A percentile compares a stretch with the other conserved stretches of the same genome.
Conservation (phyloP, 2,113 vertebrate genomes). For the Pogonocichla stellata region DNA sequence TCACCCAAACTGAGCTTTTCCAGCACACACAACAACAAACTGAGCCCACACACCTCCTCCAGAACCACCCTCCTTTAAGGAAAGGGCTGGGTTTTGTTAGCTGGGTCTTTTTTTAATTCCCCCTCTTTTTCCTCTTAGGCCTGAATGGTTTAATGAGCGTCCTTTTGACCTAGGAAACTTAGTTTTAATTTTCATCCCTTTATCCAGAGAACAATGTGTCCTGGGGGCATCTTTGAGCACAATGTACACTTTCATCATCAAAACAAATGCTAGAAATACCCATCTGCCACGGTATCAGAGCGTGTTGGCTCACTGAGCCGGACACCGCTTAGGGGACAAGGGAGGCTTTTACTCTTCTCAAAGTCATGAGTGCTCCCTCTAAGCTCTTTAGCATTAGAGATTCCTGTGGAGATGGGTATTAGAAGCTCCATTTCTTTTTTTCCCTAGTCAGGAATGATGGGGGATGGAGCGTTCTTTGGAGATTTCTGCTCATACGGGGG, state of each 20-base stretch:
- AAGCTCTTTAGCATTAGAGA: constrained; percentile 51
- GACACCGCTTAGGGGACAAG: constrained; percentile 51
- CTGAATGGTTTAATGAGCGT: constrained; percentile 16
- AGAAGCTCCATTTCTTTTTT: background rate
- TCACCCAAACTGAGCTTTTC: background rate
- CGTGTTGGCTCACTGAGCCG: constrained; percentile 60
- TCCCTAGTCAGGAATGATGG: background rate
- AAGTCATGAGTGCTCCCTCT: constrained; percentile 50
- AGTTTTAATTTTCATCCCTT: constrained; percentile 57
- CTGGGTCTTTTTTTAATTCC: background rate
- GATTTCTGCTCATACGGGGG: background rate
- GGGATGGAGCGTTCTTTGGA: background rate
- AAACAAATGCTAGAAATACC: constrained; percentile 66
- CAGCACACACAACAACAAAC: background rate
- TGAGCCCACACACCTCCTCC: background rate
- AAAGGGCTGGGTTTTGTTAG: background rate
- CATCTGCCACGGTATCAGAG: constrained; percentile 53
- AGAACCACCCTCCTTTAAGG: background rate
- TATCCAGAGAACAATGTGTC: constrained; percentile 61
- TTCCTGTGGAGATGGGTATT: background rate
- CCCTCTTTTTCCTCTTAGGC: background rate
- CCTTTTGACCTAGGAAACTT: constrained; percentile 62
- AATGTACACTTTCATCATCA: constrained; percentile 64
- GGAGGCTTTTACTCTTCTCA: constrained; percentile 59
- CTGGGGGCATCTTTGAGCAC: constrained; percentile 65